Evolutionary conservation across 2,113 vertebrate genomes (phyloP).

Genomic region (Serinus canaria): DNA sequence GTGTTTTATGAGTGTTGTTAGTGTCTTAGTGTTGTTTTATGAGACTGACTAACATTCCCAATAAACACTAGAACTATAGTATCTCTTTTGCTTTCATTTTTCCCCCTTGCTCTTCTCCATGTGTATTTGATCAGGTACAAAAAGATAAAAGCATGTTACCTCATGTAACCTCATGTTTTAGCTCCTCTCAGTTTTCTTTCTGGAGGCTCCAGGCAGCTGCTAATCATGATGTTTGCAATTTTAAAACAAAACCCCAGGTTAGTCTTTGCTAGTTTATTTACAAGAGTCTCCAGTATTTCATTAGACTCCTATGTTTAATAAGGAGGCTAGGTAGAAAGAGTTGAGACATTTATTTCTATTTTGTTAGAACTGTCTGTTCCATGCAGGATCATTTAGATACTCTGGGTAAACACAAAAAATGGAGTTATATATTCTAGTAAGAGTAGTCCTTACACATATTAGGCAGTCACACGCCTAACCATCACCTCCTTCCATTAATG

Average conservation of each 20-base stretch:
- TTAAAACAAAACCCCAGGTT: conserved; percentile 68
- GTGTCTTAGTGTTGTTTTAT: background rate
- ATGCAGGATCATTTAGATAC: background rate
- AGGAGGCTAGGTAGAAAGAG: background rate
- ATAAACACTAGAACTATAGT: background rate
- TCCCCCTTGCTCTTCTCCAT: background rate
- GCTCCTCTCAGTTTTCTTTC: conserved; percentile 22
- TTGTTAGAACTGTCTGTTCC: background rate
- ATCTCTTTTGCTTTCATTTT: conserved; percentile 9
- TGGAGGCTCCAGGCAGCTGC: conserved; percentile 36
- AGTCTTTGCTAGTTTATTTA: conserved; percentile 62
- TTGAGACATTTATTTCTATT: background rate
- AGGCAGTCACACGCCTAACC: background rate
- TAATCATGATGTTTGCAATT: conserved; percentile 70
- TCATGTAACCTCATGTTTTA: no score
- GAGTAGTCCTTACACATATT: background rate
- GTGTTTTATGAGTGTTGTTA: no score
- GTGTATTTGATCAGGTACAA: conserved; percentile 59
- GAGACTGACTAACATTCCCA: background rate
- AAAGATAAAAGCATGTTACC: conserved; percentile 34
- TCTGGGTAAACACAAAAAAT: background rate
- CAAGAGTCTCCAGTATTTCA: conserved; percentile 69
- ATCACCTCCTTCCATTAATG: background rate
- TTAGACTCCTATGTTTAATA: conserved; percentile 65
- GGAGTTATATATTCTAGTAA: background rate